Conservation (phyloP, 2,888 invertebrate genomes). For the Agrochola lota region DNA sequence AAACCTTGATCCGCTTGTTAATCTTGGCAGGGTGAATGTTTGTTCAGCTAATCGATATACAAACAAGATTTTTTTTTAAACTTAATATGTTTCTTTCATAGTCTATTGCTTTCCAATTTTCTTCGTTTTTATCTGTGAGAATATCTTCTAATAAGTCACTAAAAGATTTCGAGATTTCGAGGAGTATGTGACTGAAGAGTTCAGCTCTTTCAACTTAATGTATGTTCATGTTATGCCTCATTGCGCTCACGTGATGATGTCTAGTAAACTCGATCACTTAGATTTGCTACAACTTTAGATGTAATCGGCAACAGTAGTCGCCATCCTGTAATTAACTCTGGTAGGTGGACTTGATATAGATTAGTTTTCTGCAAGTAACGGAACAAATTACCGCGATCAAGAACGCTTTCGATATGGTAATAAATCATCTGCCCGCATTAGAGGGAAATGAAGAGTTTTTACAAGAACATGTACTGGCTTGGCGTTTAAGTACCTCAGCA, state of each 20-base stretch:
- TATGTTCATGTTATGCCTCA: constrained; percentile 20
- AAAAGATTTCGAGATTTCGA: background rate
- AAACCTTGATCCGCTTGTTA: constrained; percentile 54
- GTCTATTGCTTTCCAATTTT: constrained; percentile 17
- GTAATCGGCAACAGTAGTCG: constrained; percentile 48
- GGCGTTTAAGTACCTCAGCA: constrained; percentile 18
- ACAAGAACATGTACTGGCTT: constrained; percentile 22
- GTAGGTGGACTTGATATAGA: constrained; percentile 60
- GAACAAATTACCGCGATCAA: constrained; percentile 65
- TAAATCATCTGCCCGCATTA: constrained; percentile 63
- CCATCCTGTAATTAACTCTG: constrained; percentile 63
- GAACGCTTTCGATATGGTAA: constrained; percentile 59
- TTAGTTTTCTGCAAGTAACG: constrained; percentile 71
- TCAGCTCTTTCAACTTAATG: constrained; percentile 13
- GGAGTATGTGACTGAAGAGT: background rate
- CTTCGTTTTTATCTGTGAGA: constrained; percentile 14
- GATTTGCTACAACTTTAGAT: constrained; percentile 49
- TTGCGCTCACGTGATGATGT: constrained; percentile 20
- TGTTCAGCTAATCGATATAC: constrained; percentile 53
- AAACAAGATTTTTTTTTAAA: constrained; percentile 36
- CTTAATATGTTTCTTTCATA: background rate
- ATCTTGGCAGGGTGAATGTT: constrained; percentile 53
- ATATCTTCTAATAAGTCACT: constrained; percentile 7
- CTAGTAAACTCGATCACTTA: constrained; percentile 34
- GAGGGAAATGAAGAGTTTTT: constrained; percentile 47